These are phyloP conservation scores for Drosophila imparisetae DNA, from an alignment of 2,888 invertebrate genomes.

Conservation along the genomic window DNA sequence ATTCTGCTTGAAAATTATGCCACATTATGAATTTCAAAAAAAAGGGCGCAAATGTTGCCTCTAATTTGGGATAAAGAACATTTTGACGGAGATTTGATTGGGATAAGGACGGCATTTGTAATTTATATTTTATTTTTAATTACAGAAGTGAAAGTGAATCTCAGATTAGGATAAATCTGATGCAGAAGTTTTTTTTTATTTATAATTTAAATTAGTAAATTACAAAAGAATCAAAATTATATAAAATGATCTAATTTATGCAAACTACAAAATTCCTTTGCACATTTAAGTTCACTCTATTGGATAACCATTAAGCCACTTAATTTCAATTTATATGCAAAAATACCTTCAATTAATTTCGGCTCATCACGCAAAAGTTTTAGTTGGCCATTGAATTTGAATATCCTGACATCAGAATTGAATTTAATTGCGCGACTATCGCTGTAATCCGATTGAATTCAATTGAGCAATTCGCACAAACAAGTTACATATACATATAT, in stretches of 20 bases:
- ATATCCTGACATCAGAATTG: slow-evolving; percentile 36
- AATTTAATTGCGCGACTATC: slow-evolving; percentile 51
- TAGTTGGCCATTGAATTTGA: slow-evolving; percentile 25
- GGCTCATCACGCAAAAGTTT: slow-evolving; percentile 22
- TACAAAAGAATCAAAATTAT: not conserved
- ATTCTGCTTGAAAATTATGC: slow-evolving; percentile 11
- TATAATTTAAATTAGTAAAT: not conserved
- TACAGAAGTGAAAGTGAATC: not conserved
- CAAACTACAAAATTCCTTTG: not conserved
- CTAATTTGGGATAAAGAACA: slow-evolving; percentile 1
- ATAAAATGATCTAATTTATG: not conserved
- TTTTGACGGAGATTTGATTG: not conserved
- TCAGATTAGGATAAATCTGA: not conserved
- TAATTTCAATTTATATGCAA: not conserved
- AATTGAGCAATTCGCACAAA: slow-evolving; percentile 63
- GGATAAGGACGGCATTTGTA: not conserved
- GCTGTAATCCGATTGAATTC: slow-evolving; percentile 72
- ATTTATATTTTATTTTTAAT: slow-evolving; percentile 4
- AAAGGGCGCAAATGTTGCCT: not conserved
- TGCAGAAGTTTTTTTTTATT: not conserved
- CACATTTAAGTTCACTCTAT: not conserved
- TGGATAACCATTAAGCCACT: not conserved
- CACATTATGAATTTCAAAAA: slow-evolving; percentile 21
- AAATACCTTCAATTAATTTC: not conserved
- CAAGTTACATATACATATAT: slow-evolving; percentile 11